Evolutionary conservation across 1,140 invertebrate species (phyloP), one percentile per base, ranked within the genome.

Genomic region (Atta texana): DNA sequence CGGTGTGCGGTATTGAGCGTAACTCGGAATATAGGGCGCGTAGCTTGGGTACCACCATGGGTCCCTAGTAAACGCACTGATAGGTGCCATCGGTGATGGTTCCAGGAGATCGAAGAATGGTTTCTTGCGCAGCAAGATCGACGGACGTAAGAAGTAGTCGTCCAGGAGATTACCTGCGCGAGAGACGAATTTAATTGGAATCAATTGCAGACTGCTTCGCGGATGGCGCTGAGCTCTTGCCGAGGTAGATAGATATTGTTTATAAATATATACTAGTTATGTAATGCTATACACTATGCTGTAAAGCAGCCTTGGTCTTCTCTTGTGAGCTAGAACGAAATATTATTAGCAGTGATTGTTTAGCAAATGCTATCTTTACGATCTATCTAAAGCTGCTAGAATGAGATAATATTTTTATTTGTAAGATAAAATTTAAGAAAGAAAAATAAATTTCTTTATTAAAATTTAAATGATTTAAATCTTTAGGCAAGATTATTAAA

Each of bases 31-130:
- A 94, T 96, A 97, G 71, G 98, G 98, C 94, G 96, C 96, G 93
- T 97, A 96, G 95, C 97, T 96, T 81, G 97, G 97, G 94, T 97
- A 97, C 98, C 97, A 98, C 96, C 97, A 98, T 91, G 98, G 97
- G 95, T 98, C 97, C 92, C 97, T 96, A 81, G 97, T 97, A 94
- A 98, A 97, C 69, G 97, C 96, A 88, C 97, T 97, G 93, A 98
- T 96, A 18, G 98, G 98, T 89, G 97, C 96, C 91, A 96, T 96
- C 31, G 97, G 96, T 90, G 96, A 97, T 89, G 98, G 98, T 94
- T 97, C 97, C 93, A 98, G 95, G 92, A 98, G 95, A 92, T 97
- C 97, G 92, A 96, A 96, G 94, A 97, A 96, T 44, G 97, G 97
- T 92, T 96, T 97, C 92, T 95, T 95, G 85, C 95, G 93, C 93